Percentiles rank a stretch among this genome's conserved stretches.
These are phyloP conservation scores for Leptopilina boulardi DNA, from an alignment of 1,140 invertebrate species.

Conservation along the genomic window DNA sequence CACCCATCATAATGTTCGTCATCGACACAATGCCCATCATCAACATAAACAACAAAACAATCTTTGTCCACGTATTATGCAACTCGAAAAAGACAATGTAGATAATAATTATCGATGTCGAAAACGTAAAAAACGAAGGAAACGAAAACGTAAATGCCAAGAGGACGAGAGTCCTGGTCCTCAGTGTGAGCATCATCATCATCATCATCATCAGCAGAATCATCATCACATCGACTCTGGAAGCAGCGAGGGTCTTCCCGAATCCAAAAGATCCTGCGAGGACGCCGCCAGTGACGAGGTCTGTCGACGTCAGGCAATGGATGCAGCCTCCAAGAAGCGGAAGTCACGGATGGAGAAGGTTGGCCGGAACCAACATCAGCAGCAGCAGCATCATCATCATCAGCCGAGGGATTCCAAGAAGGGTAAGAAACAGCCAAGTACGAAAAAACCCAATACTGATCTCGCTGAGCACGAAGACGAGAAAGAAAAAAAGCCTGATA, in stretches of 20 bases:
- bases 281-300: constrained; percentile 63
- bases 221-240: constrained; percentile 38
- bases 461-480: constrained; percentile 27
- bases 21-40: constrained; percentile 60
- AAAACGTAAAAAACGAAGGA: constrained; percentile 68
- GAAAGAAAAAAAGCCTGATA: constrained; percentile 37
- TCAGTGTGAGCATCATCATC: constrained; percentile 60
- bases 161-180: constrained; percentile 58
- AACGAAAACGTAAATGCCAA: constrained; percentile 60
- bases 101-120: constrained; percentile 66
- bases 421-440: constrained; percentile 43
- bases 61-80: constrained; percentile 58
- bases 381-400: not conserved
- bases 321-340: constrained; percentile 64
- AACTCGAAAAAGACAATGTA: constrained; percentile 62
- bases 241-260: constrained; percentile 47
- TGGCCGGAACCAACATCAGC: not conserved
- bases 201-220: too few species aligned
- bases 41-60: constrained; percentile 59
- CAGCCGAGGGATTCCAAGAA: constrained; percentile 24
- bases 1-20: constrained; percentile 65
- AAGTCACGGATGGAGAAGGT: constrained; percentile 68
- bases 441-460: constrained; percentile 39
- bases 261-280: constrained; percentile 67
- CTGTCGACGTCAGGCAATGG: constrained; percentile 59